phyloP scores from a whole-genome alignment of 1,140 invertebrate genomes.

The Rhyzopertha dominica region DNA sequence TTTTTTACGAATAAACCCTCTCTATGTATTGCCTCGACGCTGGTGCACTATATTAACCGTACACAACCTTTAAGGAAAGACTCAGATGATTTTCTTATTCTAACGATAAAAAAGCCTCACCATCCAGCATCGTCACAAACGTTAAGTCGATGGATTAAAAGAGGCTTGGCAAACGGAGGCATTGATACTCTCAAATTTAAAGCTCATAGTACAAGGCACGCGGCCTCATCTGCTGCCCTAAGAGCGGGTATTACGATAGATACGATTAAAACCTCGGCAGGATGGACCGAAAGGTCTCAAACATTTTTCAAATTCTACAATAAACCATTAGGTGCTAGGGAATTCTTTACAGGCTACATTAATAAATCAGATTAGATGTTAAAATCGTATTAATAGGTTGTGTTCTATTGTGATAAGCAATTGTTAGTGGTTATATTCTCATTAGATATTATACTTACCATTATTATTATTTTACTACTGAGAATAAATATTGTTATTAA shows the following conservation, averaged over 20 bases:
- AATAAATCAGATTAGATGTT: no score
- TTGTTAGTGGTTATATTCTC: no score
- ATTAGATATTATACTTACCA: no score
- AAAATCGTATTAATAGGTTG: no score
- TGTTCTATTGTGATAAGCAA: no score
- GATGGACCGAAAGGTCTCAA: slow-evolving; percentile 9
- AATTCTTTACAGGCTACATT: no score
- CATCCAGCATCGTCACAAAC: slow-evolving; percentile 20
- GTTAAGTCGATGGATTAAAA: slow-evolving; percentile 26
- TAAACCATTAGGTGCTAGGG: background rate
- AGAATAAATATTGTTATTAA: no score
- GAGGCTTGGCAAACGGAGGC: slow-evolving; percentile 14
- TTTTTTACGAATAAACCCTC: slow-evolving; percentile 11
- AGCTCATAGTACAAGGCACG: slow-evolving; percentile 20
- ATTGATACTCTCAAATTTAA: slow-evolving; percentile 16
- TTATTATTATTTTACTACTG: no score
- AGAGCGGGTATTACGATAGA: slow-evolving; percentile 3
- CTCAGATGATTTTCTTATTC: background rate
- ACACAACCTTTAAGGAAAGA: background rate
- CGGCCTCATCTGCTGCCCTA: slow-evolving; percentile 22
- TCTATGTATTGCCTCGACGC: slow-evolving; percentile 6
- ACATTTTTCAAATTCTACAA: slow-evolving; percentile 13
- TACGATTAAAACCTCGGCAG: background rate
- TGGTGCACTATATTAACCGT: slow-evolving; percentile 5
- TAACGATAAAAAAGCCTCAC: slow-evolving; percentile 20